These are phyloP conservation scores for Embiotoca jacksoni DNA, from an alignment of 2,113 vertebrate species.

Conservation along the genomic window DNA sequence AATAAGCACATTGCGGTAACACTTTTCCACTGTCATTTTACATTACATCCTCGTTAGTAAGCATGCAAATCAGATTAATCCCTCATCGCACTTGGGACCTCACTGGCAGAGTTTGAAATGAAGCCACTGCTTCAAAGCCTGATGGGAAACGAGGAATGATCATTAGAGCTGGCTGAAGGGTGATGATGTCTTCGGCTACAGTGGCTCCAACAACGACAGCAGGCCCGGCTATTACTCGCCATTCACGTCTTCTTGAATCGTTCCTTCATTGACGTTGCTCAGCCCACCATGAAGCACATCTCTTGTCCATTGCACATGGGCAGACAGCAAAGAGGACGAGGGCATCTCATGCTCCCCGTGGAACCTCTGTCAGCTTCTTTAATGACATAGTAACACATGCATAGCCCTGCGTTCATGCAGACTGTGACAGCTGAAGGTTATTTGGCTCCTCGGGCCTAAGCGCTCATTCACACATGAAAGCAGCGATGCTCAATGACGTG, in stretches of 20 bases:
- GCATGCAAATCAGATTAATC: constrained; percentile 72
- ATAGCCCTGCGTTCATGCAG: constrained; percentile 39
- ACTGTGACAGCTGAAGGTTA: constrained; percentile 63
- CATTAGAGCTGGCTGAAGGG: constrained; percentile 29
- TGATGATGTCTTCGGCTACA: constrained; percentile 29
- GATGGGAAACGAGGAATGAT: constrained; percentile 29
- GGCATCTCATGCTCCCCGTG: constrained; percentile 22
- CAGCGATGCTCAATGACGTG: constrained; percentile 3
- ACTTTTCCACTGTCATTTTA: constrained; percentile 59
- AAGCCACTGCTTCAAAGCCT: constrained; percentile 26
- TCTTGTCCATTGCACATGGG: constrained; percentile 61
- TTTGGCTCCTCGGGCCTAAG: constrained; percentile 22
- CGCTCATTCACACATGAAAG: constrained; percentile 33
- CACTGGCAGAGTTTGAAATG: constrained; percentile 32
- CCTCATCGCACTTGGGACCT: constrained; percentile 28
- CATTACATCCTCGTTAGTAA: constrained; percentile 67
- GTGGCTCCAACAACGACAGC: not conserved
- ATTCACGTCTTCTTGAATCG: constrained; percentile 34
- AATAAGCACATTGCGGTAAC: constrained; percentile 36
- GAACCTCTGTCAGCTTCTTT: constrained; percentile 49
- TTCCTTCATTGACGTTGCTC: constrained; percentile 54
- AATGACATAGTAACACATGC: constrained; percentile 38
- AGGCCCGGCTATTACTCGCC: constrained; percentile 31
- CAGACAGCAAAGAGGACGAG: constrained; percentile 43
- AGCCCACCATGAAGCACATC: constrained; percentile 54